These are phyloP conservation scores for Trichonephila clavata DNA, from an alignment of 1,140 invertebrate species.

Conservation along the genomic window DNA sequence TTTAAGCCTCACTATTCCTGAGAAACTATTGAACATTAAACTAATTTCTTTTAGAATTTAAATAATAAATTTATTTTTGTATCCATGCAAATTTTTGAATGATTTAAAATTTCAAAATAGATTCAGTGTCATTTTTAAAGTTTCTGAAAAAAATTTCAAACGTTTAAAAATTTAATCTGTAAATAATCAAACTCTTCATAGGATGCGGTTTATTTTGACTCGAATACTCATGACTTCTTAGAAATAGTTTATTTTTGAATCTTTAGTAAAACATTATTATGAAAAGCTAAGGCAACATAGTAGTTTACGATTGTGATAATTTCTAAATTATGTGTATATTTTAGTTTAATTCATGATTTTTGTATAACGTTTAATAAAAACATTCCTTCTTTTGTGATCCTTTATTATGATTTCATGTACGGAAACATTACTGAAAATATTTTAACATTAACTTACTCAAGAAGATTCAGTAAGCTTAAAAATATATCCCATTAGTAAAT, in stretches of 20 bases:
- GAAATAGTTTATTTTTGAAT: background rate
- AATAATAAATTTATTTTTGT: no score
- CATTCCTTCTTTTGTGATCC: constrained; percentile 13
- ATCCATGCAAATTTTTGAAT: no score
- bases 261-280: background rate
- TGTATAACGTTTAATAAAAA: constrained; percentile 28
- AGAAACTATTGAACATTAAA: no score
- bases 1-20: no score
- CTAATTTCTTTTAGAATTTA: no score
- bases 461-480: no score
- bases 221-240: background rate
- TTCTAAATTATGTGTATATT: background rate
- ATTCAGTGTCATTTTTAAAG: no score
- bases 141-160: no score
- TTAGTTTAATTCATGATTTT: background rate
- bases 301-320: background rate
- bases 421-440: background rate
- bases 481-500: no score
- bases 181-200: background rate
- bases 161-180: no score
- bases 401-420: background rate
- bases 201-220: background rate
- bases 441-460: no score
- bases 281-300: background rate
- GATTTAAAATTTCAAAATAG: no score